These are phyloP conservation scores for Eriocheir sinensis DNA, from an alignment of 1,140 invertebrate species.

Conservation along the genomic window DNA sequence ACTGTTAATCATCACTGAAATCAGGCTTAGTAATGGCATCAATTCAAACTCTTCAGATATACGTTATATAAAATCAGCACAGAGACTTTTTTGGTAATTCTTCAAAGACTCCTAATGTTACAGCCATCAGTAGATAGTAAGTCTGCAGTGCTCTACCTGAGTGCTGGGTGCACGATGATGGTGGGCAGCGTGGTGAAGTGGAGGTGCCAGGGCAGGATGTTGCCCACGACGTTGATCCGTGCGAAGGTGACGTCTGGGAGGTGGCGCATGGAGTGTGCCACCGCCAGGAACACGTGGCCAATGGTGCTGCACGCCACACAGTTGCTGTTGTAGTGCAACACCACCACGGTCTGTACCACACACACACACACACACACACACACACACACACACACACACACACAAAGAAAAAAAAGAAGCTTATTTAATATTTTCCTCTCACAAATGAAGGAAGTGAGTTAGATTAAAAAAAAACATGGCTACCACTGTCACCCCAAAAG, in stretches of 20 bases:
- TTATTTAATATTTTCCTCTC: too few relatives aligned
- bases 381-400: background rate
- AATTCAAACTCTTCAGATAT: too few relatives aligned
- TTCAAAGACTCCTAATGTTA: too few relatives aligned
- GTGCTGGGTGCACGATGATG: constrained; percentile 65
- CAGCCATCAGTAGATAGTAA: too few relatives aligned
- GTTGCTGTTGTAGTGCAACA: constrained; percentile 64
- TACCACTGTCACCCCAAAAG: too few relatives aligned
- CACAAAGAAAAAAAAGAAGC: background rate
- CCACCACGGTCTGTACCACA: constrained; percentile 63
- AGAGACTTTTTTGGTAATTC: too few relatives aligned
- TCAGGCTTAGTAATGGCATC: too few relatives aligned
- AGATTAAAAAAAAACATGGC: too few relatives aligned
- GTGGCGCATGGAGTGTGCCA: constrained; percentile 48
- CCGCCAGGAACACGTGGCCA: constrained; percentile 62
- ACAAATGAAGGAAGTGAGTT: too few relatives aligned
- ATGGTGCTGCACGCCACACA: constrained; percentile 66
- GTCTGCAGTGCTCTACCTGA: constrained; percentile 24
- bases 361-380: background rate
- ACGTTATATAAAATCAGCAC: too few relatives aligned
- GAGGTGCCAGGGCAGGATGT: constrained; percentile 68
- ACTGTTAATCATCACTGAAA: background rate
- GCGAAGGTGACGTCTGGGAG: constrained; percentile 65
- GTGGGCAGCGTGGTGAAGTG: constrained; percentile 65
- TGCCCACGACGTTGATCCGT: constrained; percentile 46